phyloP scores from a whole-genome alignment of 2,888 invertebrate species.

The Athalia circularis region DNA sequence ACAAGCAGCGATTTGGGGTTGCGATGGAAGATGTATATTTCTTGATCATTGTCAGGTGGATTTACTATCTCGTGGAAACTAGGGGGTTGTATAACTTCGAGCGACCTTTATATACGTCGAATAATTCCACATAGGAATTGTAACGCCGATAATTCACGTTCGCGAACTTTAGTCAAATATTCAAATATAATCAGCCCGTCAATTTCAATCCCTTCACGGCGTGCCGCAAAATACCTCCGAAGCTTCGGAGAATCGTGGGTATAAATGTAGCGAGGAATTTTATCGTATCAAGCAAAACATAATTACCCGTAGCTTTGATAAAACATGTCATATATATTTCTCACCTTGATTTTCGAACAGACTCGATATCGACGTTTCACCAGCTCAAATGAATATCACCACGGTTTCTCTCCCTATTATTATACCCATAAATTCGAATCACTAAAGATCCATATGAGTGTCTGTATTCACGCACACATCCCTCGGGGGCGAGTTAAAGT shows the following conservation, averaged over 20 bases:
- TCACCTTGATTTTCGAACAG: no score
- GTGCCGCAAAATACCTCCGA: no score
- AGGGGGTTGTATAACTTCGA: background rate
- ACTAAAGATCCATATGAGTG: background rate
- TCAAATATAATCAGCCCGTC: background rate
- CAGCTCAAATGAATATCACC: no score
- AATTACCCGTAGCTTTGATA: no score
- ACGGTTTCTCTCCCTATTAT: no score
- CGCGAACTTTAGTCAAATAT: background rate
- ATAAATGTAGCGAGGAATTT: no score
- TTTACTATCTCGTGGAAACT: slow-evolving; percentile 21
- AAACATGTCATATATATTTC: no score
- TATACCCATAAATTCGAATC: background rate
- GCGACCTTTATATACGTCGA: slow-evolving; percentile 3
- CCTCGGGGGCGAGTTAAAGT: background rate
- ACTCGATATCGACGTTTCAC: no score
- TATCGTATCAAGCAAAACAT: no score
- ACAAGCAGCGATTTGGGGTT: background rate
- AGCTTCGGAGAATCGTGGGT: no score
- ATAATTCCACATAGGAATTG: slow-evolving; percentile 16
- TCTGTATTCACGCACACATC: background rate
- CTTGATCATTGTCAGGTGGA: background rate
- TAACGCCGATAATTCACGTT: slow-evolving; percentile 20
- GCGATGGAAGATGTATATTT: slow-evolving; percentile 2
- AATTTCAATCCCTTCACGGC: background rate